Evolutionary conservation across 2,888 invertebrate genomes (phyloP), one percentile per base, ranked within the genome.

Genomic region (Lithophane ornitopus): DNA sequence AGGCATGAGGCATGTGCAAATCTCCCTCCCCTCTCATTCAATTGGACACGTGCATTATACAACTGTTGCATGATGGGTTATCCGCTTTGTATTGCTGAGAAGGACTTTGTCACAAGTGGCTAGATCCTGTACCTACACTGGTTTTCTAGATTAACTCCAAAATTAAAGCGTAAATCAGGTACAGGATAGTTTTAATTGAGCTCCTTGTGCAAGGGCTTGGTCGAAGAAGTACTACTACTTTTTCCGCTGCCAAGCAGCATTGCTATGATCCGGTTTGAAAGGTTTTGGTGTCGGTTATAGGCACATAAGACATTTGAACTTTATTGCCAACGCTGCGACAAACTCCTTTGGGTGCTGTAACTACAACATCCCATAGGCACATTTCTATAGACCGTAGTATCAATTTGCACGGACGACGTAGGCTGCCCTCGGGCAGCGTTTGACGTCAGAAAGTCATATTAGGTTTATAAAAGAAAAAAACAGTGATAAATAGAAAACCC

Each of bases 21-120:
- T 59, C 61, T 68, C 73, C 85, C 73, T 71, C 82, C 73, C 73
- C 70, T 73, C 85, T 74, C 73, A 34, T 28, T 68, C 81, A 82
- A 81, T 81, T 76, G 82, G 28, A 44, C 66, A 69, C 65, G 73
- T 85, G 84, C 75, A 76, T 76, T 65, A 78, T 75, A 67, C 44
- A 80, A 76, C 76, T 63, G 74, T 62, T 74, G 84, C 74, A 74
- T 74, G 74, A 80, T 66, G 61, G 54, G 69, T 69, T 82, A 79
- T 82, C 82, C 69, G 84, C 74, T 84, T 69, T 52, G 59, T 72
- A 65, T 76, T 67, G 70, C 70, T 58, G 85, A 84, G 81, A 80
- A 74, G 74, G 74, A 80, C 67, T 74, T 61, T 54, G 41, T 34
- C 12, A 54, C 67, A 85, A 84, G 62, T 80, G 76, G 76, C 34